Base-by-base conservation (phyloP, 2,113 vertebrate species). In the Montifringilla adamsi region DNA sequence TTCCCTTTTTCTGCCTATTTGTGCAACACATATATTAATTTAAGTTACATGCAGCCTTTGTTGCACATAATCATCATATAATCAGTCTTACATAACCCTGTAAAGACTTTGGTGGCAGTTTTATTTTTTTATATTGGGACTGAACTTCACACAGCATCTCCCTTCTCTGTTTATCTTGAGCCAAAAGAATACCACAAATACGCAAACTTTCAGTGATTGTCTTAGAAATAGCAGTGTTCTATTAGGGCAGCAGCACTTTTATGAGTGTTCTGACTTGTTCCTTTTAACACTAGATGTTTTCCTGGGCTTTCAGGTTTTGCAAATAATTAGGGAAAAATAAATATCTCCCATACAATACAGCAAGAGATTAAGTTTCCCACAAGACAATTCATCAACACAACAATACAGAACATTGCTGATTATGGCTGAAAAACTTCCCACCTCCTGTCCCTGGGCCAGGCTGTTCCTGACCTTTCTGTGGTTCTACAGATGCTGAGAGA, bases 361-460 rank as follows among this genome's bases (percentile, higher is more conserved):
- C 47, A 94, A 66, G 19, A 86, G 21, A 75, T 81, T 15, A 88
- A 35, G 22, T 56, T 92, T 92, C 43, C 68, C 10, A 74, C 24
- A n/a, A 41, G 79, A 46, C 17, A 86, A 70, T 74, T 86, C 23
- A 74, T 86, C 73, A 62, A 47, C 52, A 37, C 43, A 84, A 93
- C 4, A 5, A 63, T 59, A 53, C 7, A 88, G 64, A 90, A 83
- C 46, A 62, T 72, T 80, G 76, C 59, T 8, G 7, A 87, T 84
- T 84, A 69, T 50, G 43, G 64, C 66, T 93, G 90, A 94, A 94
- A 93, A 68, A 55, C 47, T 90, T 80, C 55, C 67, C 59, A 90
- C 20, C 72, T 83, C 67, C 19, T 76, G 63, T 76, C 30, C 33
- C 35, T 26, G 15, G 74, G 52, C 56, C 77, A 89, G 37, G n/a